phyloP scores from a whole-genome alignment of 2,113 vertebrate species.

The Cryptotis parvus region DNA sequence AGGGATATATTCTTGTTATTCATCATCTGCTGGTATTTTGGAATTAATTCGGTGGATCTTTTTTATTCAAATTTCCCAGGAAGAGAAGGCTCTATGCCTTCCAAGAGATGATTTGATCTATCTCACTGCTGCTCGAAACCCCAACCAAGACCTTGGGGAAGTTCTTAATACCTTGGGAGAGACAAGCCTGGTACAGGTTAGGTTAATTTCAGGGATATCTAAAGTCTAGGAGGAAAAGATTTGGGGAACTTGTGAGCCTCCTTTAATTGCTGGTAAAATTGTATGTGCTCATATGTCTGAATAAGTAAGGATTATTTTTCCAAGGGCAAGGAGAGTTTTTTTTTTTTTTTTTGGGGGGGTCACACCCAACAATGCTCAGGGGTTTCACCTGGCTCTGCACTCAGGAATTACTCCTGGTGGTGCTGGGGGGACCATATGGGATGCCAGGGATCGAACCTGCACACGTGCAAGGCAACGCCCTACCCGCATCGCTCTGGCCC shows the following conservation, averaged over 20 bases:
- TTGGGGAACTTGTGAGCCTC: conserved; percentile 38
- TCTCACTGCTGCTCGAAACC: conserved; percentile 30
- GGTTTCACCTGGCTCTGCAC: too few species aligned
- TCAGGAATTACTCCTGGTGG: too few species aligned
- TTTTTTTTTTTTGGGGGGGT: too few species aligned
- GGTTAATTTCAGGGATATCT: conserved; percentile 15
- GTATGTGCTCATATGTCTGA: background rate
- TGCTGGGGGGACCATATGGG: too few species aligned
- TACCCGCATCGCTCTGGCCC: too few species aligned
- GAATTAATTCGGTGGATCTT: conserved; percentile 20
- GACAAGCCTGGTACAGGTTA: conserved; percentile 4
- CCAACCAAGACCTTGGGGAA: conserved; percentile 16
- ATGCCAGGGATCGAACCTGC: too few species aligned
- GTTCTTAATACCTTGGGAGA: background rate
- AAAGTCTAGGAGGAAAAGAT: conserved; percentile 4
- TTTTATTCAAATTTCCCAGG: conserved; percentile 34
- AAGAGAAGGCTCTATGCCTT: conserved; percentile 3
- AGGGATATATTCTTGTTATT: conserved; percentile 20
- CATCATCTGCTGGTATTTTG: conserved; percentile 3
- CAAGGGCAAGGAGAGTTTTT: background rate
- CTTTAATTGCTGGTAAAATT: conserved; percentile 37
- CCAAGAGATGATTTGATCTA: conserved; percentile 37
- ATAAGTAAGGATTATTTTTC: background rate
- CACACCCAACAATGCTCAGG: too few species aligned
- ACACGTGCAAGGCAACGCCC: too few species aligned